Base-by-base conservation (phyloP, 2,888 invertebrate genomes). In the Drosophila cyrtoloma region DNA sequence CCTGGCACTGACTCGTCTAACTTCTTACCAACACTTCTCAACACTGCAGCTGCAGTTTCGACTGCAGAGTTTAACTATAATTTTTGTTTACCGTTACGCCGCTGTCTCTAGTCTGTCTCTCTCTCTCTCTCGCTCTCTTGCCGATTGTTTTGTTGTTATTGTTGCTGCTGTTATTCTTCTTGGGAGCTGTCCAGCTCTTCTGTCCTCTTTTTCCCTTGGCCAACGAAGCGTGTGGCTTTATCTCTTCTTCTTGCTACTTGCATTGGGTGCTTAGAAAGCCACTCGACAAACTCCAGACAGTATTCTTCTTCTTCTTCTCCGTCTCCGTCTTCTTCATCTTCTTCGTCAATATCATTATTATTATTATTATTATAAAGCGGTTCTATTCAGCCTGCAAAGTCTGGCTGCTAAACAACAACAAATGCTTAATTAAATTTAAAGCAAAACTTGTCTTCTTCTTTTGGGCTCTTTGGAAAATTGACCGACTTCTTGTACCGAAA, bases 31-130 rank as follows among this genome's bases (percentile, higher is more conserved):
- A 32, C 19, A 33, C 56, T 33, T 37, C 14, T 37, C 26, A 56
- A 32, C 32, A n/a, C 32, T 57, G 42, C 60, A 61, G 64, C 70
- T 80, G 66, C 69, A 73, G 63, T 59, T 57, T 71, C 26, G 55
- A 57, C 47, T 61, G 44, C 28, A 22, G 47, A 35, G 56, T 53
- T 50, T 59, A 74, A 57, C 77, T 75, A 89, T 89, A 77, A 71
- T 74, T 84, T 77, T 89, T 82, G 77, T 89, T 89, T 89, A 90
- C 86, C 84, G 89, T 89, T 90, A 86, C 32, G 77, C 74, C 77
- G 84, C 67, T 84, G 57, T 72, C 68, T 77, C 77, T 74, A 58
- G 55, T 61, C 42, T 39, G 12, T 39, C 26, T 9, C 19, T 28
- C 10, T 12, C 26, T 64, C 39, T 74, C 19, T 28, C 12, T 26